Evolutionary conservation across 30 jellyfish, hydroid and myxozoan species (phyloP).

Genomic region (Aurelia sp.): DNA sequence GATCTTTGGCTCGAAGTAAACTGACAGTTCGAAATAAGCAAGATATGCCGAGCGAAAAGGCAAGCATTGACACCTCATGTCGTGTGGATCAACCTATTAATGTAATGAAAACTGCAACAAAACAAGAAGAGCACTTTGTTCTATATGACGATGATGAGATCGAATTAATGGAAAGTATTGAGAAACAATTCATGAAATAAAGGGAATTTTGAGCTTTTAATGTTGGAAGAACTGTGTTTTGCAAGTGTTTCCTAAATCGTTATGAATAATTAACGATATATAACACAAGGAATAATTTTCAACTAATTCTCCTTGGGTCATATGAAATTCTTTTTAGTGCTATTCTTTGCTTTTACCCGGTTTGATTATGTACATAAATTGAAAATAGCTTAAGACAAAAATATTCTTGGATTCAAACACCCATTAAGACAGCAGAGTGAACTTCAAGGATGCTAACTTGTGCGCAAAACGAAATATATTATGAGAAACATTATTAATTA

Average conservation of each 20-base stretch:
- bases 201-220: not conserved
- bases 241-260: not conserved
- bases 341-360: too few species aligned
- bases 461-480: too few species aligned
- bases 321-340: too few species aligned
- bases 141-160: conserved; percentile 49
- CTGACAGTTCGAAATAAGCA: not conserved
- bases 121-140: not conserved
- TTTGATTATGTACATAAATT: too few species aligned
- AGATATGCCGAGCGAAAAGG: not conserved
- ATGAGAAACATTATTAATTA: too few species aligned
- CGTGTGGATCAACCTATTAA: not conserved
- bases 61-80: not conserved
- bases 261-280: too few species aligned
- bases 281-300: too few species aligned
- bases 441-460: too few species aligned
- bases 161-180: conserved; percentile 60
- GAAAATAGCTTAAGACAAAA: too few species aligned
- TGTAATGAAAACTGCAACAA: not conserved
- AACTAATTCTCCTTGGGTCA: too few species aligned
- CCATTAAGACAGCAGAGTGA: too few species aligned
- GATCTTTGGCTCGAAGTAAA: not conserved
- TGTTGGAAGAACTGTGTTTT: not conserved
- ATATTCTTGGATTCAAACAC: too few species aligned
- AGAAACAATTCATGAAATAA: conserved; percentile 30